Percentiles rank a stretch among this genome's conserved stretches.
These are phyloP conservation scores for Plagodis dolabraria DNA, from an alignment of 2,888 invertebrate genomes.

Conservation along the genomic window DNA sequence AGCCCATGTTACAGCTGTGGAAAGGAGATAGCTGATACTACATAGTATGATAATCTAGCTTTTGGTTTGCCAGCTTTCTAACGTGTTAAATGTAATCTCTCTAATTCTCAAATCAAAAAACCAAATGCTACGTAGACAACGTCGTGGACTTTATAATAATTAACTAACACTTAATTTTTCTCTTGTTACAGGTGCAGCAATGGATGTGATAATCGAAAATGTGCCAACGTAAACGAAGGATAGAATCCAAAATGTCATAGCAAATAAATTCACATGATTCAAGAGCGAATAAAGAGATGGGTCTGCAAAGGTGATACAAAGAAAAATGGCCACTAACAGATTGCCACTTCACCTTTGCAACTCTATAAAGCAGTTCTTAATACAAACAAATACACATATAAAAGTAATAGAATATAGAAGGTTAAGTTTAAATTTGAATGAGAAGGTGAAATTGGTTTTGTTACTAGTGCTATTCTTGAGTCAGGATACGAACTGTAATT, in stretches of 20 bases:
- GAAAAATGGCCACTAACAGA: slow-evolving; percentile 77
- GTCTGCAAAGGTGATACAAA: slow-evolving; percentile 76
- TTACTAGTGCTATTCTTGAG: slow-evolving; percentile 65
- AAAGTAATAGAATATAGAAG: slow-evolving; percentile 41
- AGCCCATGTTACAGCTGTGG: too few species aligned
- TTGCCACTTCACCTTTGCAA: slow-evolving; percentile 80
- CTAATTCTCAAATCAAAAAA: too few species aligned
- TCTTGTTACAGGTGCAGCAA: slow-evolving; percentile 64
- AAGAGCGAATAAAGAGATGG: slow-evolving; percentile 68
- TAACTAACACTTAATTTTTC: slow-evolving; percentile 18
- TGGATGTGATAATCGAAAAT: slow-evolving; percentile 40
- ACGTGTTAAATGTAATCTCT: too few species aligned
- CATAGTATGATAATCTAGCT: too few species aligned
- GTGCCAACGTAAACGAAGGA: slow-evolving; percentile 41
- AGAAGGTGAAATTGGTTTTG: slow-evolving; percentile 62
- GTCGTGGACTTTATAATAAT: background rate
- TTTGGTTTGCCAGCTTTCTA: too few species aligned
- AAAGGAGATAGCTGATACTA: too few species aligned
- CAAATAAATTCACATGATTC: slow-evolving; percentile 44
- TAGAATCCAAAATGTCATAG: slow-evolving; percentile 48
- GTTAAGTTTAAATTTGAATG: slow-evolving; percentile 48
- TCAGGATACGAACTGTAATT: slow-evolving; percentile 69
- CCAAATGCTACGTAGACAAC: too few species aligned
- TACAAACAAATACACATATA: slow-evolving; percentile 45
- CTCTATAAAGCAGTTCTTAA: slow-evolving; percentile 76